Conservation (phyloP, 2,888 invertebrate species). For the Hybos culiciformis region DNA sequence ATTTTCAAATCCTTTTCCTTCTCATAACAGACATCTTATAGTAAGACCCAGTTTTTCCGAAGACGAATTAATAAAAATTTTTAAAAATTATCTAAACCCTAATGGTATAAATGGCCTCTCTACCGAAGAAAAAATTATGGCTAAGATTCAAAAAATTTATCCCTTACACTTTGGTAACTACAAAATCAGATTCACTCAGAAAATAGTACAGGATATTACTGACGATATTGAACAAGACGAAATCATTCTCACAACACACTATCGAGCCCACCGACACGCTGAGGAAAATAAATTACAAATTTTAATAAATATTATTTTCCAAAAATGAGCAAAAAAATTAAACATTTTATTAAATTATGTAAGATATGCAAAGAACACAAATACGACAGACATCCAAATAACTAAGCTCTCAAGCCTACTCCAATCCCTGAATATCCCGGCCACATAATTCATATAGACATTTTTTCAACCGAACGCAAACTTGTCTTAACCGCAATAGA, state of each 20-base stretch:
- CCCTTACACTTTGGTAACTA: slow-evolving; percentile 6
- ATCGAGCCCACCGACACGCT: slow-evolving; percentile 4
- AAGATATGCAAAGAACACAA: slow-evolving; percentile 9
- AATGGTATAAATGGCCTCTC: slow-evolving; percentile 4
- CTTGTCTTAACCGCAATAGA: slow-evolving; percentile 9
- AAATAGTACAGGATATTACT: slow-evolving; percentile 3
- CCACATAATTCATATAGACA: slow-evolving; percentile 12
- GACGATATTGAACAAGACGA: slow-evolving; percentile 8
- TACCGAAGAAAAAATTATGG: slow-evolving; percentile 7
- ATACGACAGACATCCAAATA: slow-evolving; percentile 11
- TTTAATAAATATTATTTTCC: slow-evolving; percentile 6
- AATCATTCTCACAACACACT: slow-evolving; percentile 2
- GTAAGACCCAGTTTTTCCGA: background rate
- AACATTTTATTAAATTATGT: slow-evolving; percentile 2
- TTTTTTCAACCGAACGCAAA: slow-evolving; percentile 9
- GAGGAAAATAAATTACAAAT: slow-evolving; percentile 7
- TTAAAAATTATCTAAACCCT: slow-evolving; percentile 1
- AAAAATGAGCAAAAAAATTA: slow-evolving; percentile 4
- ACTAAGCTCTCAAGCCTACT: slow-evolving; percentile 6
- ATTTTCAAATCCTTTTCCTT: background rate
- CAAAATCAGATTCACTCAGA: slow-evolving; percentile 6
- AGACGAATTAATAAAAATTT: background rate
- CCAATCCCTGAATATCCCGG: slow-evolving; percentile 10
- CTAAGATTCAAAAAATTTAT: slow-evolving; percentile 8
- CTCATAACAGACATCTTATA: background rate